These are phyloP conservation scores for Artibeus lituratus DNA, from an alignment of 2,797 vertebrate species.

Conservation along the genomic window DNA sequence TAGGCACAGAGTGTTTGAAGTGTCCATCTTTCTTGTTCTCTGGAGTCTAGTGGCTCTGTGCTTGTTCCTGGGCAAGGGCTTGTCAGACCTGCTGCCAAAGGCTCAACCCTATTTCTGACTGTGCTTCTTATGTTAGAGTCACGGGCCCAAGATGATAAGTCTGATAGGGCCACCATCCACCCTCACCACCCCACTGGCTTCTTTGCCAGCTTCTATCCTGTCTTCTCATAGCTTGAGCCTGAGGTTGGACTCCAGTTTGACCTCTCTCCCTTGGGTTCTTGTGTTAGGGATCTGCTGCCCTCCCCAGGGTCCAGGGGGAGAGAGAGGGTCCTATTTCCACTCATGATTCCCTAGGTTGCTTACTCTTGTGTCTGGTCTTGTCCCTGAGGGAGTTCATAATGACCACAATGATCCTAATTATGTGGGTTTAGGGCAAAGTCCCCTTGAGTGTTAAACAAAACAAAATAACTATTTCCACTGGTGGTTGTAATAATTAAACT, in stretches of 20 bases:
- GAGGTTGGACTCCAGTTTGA: neutral
- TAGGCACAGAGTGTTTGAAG: accelerated
- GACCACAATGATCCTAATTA: neutral
- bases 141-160: neutral
- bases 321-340: neutral
- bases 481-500: too few relatives aligned
- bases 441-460: neutral
- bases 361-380: neutral
- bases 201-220: neutral
- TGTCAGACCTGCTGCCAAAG: neutral
- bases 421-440: neutral
- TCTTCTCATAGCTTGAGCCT: neutral
- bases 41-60: accelerated
- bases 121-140: neutral
- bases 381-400: neutral
- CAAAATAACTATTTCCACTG: neutral
- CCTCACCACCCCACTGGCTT: accelerated
- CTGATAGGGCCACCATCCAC: neutral
- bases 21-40: neutral
- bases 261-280: neutral
- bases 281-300: neutral
- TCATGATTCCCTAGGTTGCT: neutral
- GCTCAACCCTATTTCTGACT: neutral
- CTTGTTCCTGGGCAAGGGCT: accelerated
- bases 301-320: neutral